Base-by-base conservation (phyloP, 1,140 invertebrate genomes). In the Pseudachorutes palmiensis region DNA sequence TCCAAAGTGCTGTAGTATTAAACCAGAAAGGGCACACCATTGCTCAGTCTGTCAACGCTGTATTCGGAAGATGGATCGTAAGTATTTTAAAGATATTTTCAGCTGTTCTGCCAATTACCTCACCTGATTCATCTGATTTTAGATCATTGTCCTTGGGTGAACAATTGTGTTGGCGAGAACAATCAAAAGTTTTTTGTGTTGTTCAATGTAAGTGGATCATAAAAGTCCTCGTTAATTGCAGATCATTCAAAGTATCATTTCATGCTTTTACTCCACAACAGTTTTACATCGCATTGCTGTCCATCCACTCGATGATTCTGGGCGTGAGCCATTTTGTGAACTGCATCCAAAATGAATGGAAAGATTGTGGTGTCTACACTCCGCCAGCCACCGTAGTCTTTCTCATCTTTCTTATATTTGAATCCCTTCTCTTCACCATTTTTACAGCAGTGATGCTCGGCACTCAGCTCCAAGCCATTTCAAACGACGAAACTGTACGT, bases 361-460 rank as follows among this genome's bases (percentile, higher is more conserved):
- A 90, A 76, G 90, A 90, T 72, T 97, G 96, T 79, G 90, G 91
- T 33, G 84, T 87, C 0, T 94, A 92, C 76, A 95, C 92, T 28
- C 94, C 96, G 59, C 94, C 97, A 14, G 91, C 91, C 1, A 98
- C 94, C 0, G 94, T 98, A 31, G 88, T 99, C 24, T 82, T 99
- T 57, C 80, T 99, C 19, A 85, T 99, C 61, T 97, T 98, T 77
- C 83, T 99, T 22, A 89, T 95, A 30, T 97, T 99, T 76, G 97
- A 99, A 80, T 91, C 92, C 0, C 82, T 99, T 28, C 82, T 99
- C 22, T 99, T 99, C 82, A 92, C 95, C 19, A 95, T 99, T 72
- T 99, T 99, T 80, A 99, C 97, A 2, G 88, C 88, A 31, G 94
- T 99, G 9, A 99, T 99, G 97, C 86, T 97, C 74, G 90, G 89